Conservation (phyloP, 2,888 invertebrate genomes). For the Galerucella nymphaeae region DNA sequence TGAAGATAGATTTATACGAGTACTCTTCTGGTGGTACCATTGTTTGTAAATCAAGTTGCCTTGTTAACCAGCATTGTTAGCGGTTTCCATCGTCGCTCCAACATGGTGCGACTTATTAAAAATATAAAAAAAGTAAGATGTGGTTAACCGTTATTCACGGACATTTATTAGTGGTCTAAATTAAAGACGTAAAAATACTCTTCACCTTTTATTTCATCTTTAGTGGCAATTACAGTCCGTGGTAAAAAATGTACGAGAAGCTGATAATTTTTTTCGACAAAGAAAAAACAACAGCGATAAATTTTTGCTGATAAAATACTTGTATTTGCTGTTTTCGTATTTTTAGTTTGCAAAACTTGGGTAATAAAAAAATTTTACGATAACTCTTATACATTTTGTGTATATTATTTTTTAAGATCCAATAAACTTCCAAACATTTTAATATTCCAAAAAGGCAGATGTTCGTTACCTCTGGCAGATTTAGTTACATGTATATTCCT, state of each 20-base stretch:
- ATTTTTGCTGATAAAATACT: background rate
- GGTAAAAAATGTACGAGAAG: background rate
- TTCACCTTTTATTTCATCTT: conserved; percentile 24
- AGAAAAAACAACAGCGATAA: background rate
- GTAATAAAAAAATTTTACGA: background rate
- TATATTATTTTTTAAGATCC: background rate
- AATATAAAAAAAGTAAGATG: conserved; percentile 39
- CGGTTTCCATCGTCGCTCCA: conserved; percentile 54
- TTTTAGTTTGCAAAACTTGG: background rate
- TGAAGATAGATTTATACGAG: conserved; percentile 58
- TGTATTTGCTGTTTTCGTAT: background rate
- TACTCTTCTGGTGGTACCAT: conserved; percentile 59
- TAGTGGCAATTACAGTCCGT: conserved; percentile 1
- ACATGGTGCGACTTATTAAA: conserved; percentile 53
- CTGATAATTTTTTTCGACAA: background rate
- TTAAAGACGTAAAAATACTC: conserved; percentile 40
- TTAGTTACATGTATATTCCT: no score
- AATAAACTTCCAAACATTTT: background rate
- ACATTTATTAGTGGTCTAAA: conserved; percentile 36
- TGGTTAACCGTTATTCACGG: conserved; percentile 31
- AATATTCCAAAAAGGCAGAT: background rate
- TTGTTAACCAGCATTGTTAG: conserved; percentile 63
- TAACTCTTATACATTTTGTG: background rate
- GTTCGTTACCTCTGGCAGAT: no score
- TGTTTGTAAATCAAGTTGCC: conserved; percentile 63